Conservation (phyloP, 2,113 vertebrate genomes). For the Cyanoderma ruficeps region DNA sequence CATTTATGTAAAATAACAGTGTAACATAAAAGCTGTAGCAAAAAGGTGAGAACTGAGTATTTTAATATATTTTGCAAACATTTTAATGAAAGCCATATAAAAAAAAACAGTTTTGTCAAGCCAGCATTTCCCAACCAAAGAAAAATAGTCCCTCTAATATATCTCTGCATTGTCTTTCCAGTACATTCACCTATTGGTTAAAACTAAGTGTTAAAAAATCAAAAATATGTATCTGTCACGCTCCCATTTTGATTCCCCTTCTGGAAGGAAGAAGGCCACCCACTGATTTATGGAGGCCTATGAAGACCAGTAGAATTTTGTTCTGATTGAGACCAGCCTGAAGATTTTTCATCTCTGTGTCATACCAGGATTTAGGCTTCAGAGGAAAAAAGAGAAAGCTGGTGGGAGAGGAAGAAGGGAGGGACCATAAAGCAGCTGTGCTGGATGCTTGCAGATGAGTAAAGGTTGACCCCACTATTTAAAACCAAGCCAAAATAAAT, state of each 20-base stretch:
- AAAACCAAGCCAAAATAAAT: neutral
- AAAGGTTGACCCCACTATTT: neutral
- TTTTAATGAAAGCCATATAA: neutral
- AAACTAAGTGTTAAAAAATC: neutral
- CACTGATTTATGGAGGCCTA: neutral
- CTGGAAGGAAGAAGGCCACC: neutral
- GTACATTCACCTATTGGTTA: neutral
- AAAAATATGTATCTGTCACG: neutral
- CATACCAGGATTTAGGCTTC: neutral
- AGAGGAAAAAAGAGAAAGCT: neutral
- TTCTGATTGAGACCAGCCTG: neutral
- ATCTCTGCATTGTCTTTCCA: neutral
- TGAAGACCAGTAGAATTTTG: neutral
- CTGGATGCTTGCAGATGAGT: neutral
- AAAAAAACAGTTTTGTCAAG: neutral
- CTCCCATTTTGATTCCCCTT: neutral
- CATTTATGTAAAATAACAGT: neutral
- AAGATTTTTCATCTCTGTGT: neutral
- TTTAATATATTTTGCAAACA: neutral
- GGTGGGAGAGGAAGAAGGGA: neutral
- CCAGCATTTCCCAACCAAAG: neutral
- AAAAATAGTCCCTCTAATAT: neutral
- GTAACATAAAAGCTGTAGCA: neutral
- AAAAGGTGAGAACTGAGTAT: neutral
- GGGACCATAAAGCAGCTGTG: neutral